A percentile compares a stretch with the other conserved stretches of the same genome.
Evolutionary conservation across 2,888 invertebrate species (phyloP).

Genomic region (Brachyptera risi): DNA sequence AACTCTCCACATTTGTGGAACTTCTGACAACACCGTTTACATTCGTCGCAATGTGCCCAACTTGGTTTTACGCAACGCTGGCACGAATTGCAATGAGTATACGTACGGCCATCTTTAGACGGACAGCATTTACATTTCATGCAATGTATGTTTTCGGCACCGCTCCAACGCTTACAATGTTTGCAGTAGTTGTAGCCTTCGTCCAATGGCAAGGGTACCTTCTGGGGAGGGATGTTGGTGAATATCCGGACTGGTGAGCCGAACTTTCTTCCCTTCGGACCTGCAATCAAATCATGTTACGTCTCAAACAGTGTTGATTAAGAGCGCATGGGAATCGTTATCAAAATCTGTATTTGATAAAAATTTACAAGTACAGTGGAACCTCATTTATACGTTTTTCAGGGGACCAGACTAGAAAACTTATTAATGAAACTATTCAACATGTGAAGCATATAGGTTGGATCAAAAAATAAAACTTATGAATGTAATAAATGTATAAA

Average conservation of each 20-base stretch:
- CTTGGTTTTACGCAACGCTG: conserved; percentile 78
- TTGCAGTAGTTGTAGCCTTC: conserved; percentile 71
- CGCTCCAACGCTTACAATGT: conserved; percentile 66
- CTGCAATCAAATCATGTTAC: no score
- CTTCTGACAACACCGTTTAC: conserved; percentile 59
- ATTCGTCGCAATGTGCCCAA: conserved; percentile 72
- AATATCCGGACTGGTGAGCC: conserved; percentile 86
- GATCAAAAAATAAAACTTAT: no score
- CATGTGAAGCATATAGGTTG: no score
- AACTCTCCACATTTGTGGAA: conserved; percentile 52
- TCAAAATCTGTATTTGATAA: no score
- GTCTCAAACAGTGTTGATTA: no score
- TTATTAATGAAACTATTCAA: no score
- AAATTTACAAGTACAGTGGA: no score
- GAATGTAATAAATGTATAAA: no score
- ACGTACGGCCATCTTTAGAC: conserved; percentile 68
- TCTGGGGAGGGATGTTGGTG: conserved; percentile 64
- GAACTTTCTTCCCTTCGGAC: conserved; percentile 56
- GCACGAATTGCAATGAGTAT: conserved; percentile 63
- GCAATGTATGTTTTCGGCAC: conserved; percentile 69
- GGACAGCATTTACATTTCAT: conserved; percentile 65
- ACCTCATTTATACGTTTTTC: no score
- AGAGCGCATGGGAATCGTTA: no score
- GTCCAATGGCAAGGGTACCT: conserved; percentile 50
- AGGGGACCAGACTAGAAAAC: no score